These are phyloP conservation scores for Eospalax fontanierii DNA, from an alignment of 2,797 vertebrate genomes.

Conservation along the genomic window DNA sequence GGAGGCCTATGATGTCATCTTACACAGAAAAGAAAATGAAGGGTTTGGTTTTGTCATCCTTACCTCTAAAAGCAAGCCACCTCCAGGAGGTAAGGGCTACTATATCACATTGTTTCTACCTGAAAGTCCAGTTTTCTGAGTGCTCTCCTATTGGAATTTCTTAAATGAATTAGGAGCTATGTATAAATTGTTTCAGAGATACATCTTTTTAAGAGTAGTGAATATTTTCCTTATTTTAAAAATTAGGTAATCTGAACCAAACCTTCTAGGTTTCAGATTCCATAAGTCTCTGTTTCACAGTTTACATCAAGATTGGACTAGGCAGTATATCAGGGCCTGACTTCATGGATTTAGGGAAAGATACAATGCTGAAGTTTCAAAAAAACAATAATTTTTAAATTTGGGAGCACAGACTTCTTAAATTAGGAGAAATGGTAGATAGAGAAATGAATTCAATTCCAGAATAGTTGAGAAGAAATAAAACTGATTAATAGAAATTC, in stretches of 20 bases:
- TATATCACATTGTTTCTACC: neutral
- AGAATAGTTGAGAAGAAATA: conserved; percentile 17
- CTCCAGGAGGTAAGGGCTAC: conserved; percentile 94
- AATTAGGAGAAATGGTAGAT: conserved; percentile 9
- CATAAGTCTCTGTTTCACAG: neutral
- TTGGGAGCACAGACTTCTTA: conserved; percentile 15
- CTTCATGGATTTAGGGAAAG: neutral
- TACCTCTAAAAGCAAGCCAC: conserved; percentile 98
- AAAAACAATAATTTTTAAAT: neutral
- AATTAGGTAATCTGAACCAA: neutral
- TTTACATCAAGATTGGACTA: neutral
- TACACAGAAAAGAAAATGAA: conserved; percentile 96
- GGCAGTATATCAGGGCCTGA: neutral
- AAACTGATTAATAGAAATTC: conserved; percentile 57
- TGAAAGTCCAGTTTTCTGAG: neutral
- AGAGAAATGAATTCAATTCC: conserved; percentile 53
- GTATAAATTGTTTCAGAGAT: neutral
- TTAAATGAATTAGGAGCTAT: neutral
- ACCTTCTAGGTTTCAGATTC: conserved; percentile 13
- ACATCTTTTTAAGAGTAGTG: neutral
- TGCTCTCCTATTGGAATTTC: neutral
- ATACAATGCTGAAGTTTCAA: neutral
- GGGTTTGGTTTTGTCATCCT: conserved; percentile 99
- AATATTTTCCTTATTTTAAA: conserved; percentile 18
- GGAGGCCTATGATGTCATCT: conserved; percentile 94